Percentiles rank a stretch among this genome's conserved stretches.
Evolutionary conservation across 2,113 vertebrate genomes (phyloP).

Genomic region (Scalopus aquaticus): DNA sequence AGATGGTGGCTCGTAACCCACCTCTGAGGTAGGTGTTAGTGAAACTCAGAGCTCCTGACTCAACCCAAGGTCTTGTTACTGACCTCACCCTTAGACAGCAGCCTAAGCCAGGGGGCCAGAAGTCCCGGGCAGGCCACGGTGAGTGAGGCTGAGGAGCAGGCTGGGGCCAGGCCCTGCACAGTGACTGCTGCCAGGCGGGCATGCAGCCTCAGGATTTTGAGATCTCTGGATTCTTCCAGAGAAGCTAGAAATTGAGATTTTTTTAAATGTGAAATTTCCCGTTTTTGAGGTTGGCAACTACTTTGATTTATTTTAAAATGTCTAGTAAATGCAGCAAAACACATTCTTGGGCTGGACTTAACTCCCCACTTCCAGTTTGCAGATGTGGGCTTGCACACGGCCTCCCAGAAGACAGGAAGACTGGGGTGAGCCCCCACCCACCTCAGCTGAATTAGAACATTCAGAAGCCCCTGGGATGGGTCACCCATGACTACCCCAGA

Average conservation of each 20-base stretch:
- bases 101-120: background rate
- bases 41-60: background rate
- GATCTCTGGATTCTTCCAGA: slow-evolving; percentile 59
- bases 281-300: slow-evolving; percentile 41
- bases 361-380: background rate
- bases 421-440: background rate
- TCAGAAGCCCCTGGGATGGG: background rate
- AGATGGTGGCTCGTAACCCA: background rate
- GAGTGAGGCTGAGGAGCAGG: background rate
- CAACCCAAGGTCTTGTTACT: background rate
- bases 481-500: background rate
- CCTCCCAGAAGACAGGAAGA: background rate
- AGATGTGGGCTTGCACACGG: background rate
- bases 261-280: slow-evolving; percentile 24
- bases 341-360: slow-evolving; percentile 56
- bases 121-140: background rate
- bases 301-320: slow-evolving; percentile 48
- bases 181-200: background rate
- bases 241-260: slow-evolving; percentile 45
- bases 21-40: background rate
- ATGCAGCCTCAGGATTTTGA: background rate
- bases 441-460: background rate
- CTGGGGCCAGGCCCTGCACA: accelerated
- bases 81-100: background rate
- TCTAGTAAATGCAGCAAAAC: slow-evolving; percentile 52